Evolutionary conservation across 2,797 vertebrate genomes (phyloP).

Genomic region (Sebastiscus albofasciatus): DNA sequence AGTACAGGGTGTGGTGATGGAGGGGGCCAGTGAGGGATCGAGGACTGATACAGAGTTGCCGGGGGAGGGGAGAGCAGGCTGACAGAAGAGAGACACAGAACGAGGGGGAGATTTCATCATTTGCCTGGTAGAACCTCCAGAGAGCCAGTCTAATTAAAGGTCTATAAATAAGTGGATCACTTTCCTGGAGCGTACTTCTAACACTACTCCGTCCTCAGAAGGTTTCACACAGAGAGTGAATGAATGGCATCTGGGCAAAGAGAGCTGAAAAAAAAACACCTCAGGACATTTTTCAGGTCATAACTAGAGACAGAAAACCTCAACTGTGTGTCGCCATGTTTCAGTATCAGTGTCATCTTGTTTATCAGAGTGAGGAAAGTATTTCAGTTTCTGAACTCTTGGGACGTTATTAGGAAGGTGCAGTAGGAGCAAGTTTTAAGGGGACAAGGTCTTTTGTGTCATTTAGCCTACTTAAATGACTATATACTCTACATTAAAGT

Average conservation of each 20-base stretch:
- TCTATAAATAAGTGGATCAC: constrained; percentile 78
- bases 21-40: constrained; percentile 61
- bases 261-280: constrained; percentile 20
- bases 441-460: background rate
- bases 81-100: constrained; percentile 49
- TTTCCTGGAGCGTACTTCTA: constrained; percentile 77
- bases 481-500: background rate
- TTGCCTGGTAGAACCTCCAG: constrained; percentile 63
- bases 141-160: constrained; percentile 76
- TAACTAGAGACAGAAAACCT: constrained; percentile 22
- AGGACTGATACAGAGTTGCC: constrained; percentile 38
- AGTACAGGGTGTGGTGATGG: constrained; percentile 69
- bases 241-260: constrained; percentile 51
- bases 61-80: constrained; percentile 35
- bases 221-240: constrained; percentile 42
- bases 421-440: background rate
- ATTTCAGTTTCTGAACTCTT: constrained; percentile 8
- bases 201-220: constrained; percentile 53
- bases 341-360: background rate
- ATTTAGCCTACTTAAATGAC: background rate
- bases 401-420: background rate
- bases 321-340: background rate
- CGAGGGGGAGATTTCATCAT: constrained; percentile 63
- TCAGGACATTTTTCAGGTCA: constrained; percentile 59
- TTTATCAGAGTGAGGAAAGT: constrained; percentile 22